Conservation (phyloP, 2,797 vertebrate species). For the Threskiornis aethiopicus region DNA sequence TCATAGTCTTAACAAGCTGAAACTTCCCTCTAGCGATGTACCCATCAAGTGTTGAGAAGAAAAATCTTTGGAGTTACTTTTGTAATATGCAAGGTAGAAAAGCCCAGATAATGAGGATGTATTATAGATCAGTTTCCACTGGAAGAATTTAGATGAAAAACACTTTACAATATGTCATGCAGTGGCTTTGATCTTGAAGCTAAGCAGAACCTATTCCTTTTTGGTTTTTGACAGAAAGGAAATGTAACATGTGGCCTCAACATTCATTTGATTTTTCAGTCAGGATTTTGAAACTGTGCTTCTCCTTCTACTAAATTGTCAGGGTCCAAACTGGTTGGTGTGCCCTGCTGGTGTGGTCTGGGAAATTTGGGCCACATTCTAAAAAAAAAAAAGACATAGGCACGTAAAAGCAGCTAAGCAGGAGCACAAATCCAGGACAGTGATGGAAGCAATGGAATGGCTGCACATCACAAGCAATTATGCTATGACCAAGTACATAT, state of each 20-base stretch:
- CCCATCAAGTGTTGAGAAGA: not conserved
- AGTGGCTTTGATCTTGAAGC: not conserved
- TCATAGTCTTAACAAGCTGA: not conserved
- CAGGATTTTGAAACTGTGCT: not conserved
- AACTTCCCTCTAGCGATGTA: not conserved
- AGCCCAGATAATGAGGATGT: not conserved
- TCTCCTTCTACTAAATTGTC: not conserved
- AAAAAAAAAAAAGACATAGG: not conserved
- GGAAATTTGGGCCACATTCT: not conserved
- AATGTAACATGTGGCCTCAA: not conserved
- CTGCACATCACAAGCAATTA: not conserved
- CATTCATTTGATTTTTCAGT: not conserved
- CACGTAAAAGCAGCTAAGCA: not conserved
- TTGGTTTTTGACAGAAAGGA: not conserved
- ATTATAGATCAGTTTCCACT: not conserved
- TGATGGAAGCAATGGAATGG: not conserved
- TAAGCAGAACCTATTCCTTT: not conserved
- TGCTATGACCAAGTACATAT: not conserved
- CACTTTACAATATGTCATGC: not conserved
- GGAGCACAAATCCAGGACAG: not conserved
- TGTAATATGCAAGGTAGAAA: not conserved
- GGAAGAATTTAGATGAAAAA: not conserved
- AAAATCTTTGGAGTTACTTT: slow-evolving; percentile 2
- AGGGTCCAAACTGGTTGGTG: not conserved
- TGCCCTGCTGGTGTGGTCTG: not conserved